These are phyloP conservation scores for Aphodius granarius DNA, from an alignment of 2,888 invertebrate species.

Conservation along the genomic window DNA sequence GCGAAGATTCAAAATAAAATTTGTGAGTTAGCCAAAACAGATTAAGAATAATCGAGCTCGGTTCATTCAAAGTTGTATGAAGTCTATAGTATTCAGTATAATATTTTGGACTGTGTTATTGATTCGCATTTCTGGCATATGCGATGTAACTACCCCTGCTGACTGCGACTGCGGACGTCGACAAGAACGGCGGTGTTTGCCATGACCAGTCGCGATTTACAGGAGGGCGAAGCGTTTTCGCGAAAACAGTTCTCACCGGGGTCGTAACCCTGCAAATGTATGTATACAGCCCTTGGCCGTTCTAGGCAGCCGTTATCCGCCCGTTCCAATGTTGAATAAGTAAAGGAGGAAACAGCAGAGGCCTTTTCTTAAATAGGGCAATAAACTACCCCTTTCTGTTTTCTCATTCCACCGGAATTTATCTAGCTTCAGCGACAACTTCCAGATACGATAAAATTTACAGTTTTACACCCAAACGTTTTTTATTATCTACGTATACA, in stretches of 20 bases:
- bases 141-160: neutral
- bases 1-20: no score
- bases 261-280: neutral
- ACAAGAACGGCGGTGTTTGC: neutral
- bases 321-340: neutral
- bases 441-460: neutral
- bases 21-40: no score
- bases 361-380: neutral
- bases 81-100: no score
- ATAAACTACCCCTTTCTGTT: neutral
- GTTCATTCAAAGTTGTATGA: no score
- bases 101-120: no score
- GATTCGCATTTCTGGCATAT: no score
- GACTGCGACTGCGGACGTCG: neutral
- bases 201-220: no score
- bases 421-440: neutral
- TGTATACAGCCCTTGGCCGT: neutral
- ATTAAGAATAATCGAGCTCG: no score
- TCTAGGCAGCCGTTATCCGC: neutral
- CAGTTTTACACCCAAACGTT: neutral
- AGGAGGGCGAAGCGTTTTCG: no score
- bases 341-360: neutral
- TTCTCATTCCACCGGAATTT: neutral
- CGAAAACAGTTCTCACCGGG: neutral
- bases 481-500: no score